Evolutionary conservation across 2,113 vertebrate genomes (phyloP).

Genomic region (Patagioenas fasciata): DNA sequence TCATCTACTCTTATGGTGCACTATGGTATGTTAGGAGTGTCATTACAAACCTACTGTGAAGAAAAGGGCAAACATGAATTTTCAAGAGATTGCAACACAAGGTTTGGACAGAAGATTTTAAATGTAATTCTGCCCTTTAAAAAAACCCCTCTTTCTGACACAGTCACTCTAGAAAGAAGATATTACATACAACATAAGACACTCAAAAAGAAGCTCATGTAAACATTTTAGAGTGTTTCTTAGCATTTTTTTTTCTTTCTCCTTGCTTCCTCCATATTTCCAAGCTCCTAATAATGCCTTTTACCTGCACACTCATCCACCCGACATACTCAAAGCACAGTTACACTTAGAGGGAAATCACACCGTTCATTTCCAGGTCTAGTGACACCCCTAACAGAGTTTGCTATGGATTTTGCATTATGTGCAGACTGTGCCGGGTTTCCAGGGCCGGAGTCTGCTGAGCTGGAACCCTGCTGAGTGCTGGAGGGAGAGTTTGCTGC

Average conservation of each 20-base stretch:
- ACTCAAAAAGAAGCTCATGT: neutral
- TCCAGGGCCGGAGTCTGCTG: neutral
- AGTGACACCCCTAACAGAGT: neutral
- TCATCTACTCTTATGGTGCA: neutral
- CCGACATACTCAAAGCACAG: neutral
- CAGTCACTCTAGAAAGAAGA: neutral
- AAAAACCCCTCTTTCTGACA: neutral
- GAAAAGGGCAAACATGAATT: conserved; percentile 9
- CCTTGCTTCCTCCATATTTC: neutral
- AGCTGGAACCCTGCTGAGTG: neutral
- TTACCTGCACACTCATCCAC: neutral
- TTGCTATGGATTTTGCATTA: neutral
- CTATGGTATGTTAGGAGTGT: neutral
- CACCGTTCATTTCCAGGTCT: neutral
- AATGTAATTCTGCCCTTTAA: neutral
- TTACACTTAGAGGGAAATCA: neutral
- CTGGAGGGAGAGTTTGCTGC: neutral
- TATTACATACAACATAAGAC: neutral
- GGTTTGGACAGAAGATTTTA: neutral
- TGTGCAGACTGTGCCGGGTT: neutral
- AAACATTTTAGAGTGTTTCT: neutral
- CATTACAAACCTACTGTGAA: conserved; percentile 5
- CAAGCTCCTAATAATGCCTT: neutral
- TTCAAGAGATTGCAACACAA: neutral
- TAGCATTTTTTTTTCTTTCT: neutral